Conservation (phyloP, 2,797 vertebrate genomes). For the Meriones psammophilus region DNA sequence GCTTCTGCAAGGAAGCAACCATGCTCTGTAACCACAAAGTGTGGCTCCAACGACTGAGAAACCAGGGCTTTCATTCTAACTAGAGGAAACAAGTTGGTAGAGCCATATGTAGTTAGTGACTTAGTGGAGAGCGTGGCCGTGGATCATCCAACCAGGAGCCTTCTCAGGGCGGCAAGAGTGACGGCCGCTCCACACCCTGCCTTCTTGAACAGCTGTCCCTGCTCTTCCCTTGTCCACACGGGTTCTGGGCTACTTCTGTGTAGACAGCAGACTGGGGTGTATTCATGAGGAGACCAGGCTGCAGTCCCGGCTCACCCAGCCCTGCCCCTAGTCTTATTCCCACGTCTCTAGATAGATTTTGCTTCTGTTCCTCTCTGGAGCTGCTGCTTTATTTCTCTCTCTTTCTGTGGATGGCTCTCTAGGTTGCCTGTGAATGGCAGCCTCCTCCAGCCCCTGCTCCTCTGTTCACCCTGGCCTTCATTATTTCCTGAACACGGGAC, state of each 20-base stretch:
- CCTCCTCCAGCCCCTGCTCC: neutral
- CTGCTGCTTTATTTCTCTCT: neutral
- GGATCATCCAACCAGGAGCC: neutral
- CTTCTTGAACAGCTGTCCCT: neutral
- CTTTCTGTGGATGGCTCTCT: neutral
- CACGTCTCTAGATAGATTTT: neutral
- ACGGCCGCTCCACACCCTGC: fast-evolving
- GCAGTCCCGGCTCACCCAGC: neutral
- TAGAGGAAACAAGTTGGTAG: neutral
- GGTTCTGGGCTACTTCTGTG: neutral
- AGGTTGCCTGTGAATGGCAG: neutral
- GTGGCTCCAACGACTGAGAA: neutral
- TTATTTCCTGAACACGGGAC: neutral
- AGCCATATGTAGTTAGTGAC: neutral
- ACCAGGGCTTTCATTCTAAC: neutral
- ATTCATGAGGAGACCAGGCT: neutral
- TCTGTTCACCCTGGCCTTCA: neutral
- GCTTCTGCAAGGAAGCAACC: neutral
- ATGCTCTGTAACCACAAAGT: neutral
- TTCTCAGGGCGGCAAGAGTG: neutral
- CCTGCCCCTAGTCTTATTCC: neutral
- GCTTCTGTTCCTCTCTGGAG: neutral
- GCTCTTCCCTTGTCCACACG: no score
- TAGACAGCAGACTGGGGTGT: fast-evolving
- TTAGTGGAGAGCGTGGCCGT: neutral